phyloP scores from a whole-genome alignment of 2,797 vertebrate species.

The Sebastolobus altivelis region DNA sequence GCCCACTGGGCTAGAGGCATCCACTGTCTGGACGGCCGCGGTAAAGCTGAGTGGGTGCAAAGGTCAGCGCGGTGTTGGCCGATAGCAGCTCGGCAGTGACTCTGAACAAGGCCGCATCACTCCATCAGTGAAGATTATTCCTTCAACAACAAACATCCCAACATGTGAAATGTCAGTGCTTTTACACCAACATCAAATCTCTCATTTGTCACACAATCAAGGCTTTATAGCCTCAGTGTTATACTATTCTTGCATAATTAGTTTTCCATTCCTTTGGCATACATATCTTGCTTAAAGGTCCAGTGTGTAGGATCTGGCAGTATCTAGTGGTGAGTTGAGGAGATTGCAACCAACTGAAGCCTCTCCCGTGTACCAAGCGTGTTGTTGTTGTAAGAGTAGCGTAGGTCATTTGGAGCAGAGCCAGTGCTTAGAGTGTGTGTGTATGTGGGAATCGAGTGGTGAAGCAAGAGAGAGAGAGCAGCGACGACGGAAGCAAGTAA shows the following conservation, averaged over 20 bases:
- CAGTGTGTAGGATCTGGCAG: too few relatives aligned
- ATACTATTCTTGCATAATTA: neutral
- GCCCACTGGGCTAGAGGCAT: slow-evolving; percentile 12
- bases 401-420: too few relatives aligned
- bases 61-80: slow-evolving; percentile 47
- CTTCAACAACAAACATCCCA: slow-evolving; percentile 31
- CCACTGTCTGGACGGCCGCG: slow-evolving; percentile 18
- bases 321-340: too few relatives aligned
- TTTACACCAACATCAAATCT: neutral
- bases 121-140: slow-evolving; percentile 19
- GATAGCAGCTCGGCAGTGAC: slow-evolving; percentile 27
- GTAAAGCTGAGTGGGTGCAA: slow-evolving; percentile 43
- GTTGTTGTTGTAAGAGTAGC: too few relatives aligned
- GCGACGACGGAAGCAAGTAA: too few relatives aligned
- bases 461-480: too few relatives aligned
- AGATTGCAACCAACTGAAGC: too few relatives aligned
- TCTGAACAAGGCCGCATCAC: slow-evolving; percentile 20
- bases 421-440: too few relatives aligned
- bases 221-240: neutral
- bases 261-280: neutral
- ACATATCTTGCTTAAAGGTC: neutral
- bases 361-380: too few relatives aligned
- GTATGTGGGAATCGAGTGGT: too few relatives aligned
- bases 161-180: neutral
- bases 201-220: neutral